A percentile compares a stretch with the other conserved stretches of the same genome.
Conservation (phyloP, 2,113 vertebrate species). For the Aspidoscelis tigris region DNA sequence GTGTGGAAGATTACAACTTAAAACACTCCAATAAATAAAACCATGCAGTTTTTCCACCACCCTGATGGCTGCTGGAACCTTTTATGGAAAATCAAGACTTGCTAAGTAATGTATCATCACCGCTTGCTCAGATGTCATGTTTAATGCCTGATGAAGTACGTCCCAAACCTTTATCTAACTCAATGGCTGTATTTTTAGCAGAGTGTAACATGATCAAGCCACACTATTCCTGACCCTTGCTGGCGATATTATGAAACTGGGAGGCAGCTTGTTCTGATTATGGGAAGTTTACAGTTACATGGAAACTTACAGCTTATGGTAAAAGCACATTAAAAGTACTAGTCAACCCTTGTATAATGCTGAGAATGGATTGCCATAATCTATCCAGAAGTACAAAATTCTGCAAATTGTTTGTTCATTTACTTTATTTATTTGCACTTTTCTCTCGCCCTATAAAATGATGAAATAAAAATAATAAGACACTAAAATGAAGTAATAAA, state of each 20-base stretch:
- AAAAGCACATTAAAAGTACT: background rate
- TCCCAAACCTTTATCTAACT: slow-evolving; percentile 57
- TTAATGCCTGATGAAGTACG: slow-evolving; percentile 30
- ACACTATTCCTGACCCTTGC: slow-evolving; percentile 32
- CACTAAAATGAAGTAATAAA: no score
- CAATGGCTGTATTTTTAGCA: slow-evolving; percentile 64
- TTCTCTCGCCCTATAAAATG: no score
- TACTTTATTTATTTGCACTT: no score
- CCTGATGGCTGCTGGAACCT: background rate
- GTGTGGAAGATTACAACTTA: no score
- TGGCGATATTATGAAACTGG: slow-evolving; percentile 40
- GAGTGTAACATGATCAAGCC: slow-evolving; percentile 58
- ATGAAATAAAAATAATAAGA: no score
- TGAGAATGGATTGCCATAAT: no score
- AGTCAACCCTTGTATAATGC: no score
- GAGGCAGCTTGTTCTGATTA: slow-evolving; percentile 23
- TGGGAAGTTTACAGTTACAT: background rate
- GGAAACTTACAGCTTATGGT: background rate
- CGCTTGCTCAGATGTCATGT: background rate
- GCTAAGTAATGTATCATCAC: background rate
- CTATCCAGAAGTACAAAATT: no score
- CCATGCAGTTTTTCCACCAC: no score
- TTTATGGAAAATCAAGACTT: slow-evolving; percentile 20
- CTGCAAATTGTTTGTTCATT: no score
- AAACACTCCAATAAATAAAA: no score